Evolutionary conservation across 2,797 vertebrate species (phyloP), one percentile per base, ranked within the genome.

Genomic region (Eidolon dupreanum): DNA sequence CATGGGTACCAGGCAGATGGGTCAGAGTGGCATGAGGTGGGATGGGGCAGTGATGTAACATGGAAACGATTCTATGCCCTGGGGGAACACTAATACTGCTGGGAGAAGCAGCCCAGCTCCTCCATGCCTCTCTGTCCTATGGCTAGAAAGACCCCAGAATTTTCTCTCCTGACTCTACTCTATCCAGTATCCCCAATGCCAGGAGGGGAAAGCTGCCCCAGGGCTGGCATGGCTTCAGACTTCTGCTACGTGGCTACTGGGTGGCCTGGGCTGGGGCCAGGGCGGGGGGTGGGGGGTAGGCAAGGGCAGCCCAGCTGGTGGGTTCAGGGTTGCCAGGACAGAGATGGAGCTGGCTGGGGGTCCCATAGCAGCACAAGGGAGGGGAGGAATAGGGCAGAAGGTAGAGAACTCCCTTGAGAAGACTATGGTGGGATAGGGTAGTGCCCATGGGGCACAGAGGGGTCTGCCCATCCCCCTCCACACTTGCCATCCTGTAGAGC

Each of bases 231-330:
- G 97, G 84, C 96, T 96, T 82, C 79, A 33, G 66, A 97, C 95
- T 96, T 98, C 97, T 97, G 97, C 97, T 98, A 97, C 96, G 17
- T 96, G 97, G 97, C 97, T 97, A 97, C 97, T 97, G 97, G 97
- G 97, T 13, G 4, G 96, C 89, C 86, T 95, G 95, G 95, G 85
- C 85, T 93, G 55, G 96, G 92, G 77, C 73, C 59, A 63, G 94
- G 95, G 73, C 41, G 82, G 36, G 77, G 90, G 70, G 82, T 33
- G 77, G 90, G 70, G 88, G 83, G 89, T 13, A 12, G 84, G 83
- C 1, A 0, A 74, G 55, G 71, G 59, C 15, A 51, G 68, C 73
- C 95, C 70, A 26, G 41, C 38, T 88, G 78, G 13, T 57, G 94
- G 87, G 86, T 59, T 82, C 66, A 83, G 81, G 68, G 61, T 31